A percentile compares a stretch with the other conserved stretches of the same genome.
Conservation (phyloP, 2,113 vertebrate genomes). For the Callipepla californica region DNA sequence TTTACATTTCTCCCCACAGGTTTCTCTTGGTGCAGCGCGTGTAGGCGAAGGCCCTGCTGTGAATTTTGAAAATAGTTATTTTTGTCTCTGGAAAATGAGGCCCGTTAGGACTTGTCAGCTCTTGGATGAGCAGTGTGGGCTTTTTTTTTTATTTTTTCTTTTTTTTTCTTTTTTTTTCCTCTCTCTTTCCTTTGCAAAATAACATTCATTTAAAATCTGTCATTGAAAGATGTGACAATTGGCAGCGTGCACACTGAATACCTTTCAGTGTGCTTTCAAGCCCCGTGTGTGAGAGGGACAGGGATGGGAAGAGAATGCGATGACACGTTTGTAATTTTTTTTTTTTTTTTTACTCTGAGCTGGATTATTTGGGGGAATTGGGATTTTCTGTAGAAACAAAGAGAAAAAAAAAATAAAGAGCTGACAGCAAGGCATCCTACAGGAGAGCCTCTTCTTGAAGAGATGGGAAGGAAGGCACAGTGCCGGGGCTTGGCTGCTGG, state of each 20-base stretch:
- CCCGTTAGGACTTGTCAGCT: slow-evolving; percentile 85
- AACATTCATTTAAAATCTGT: slow-evolving; percentile 74
- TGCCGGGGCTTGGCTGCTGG: background rate
- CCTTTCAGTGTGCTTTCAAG: slow-evolving; percentile 58
- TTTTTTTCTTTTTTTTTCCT: background rate
- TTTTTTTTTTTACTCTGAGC: slow-evolving; percentile 33
- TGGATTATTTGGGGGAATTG: slow-evolving; percentile 59
- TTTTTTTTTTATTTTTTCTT: slow-evolving; percentile 49
- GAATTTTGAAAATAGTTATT: slow-evolving; percentile 89
- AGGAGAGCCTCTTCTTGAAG: slow-evolving; percentile 19
- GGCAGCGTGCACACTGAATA: slow-evolving; percentile 46
- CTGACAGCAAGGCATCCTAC: slow-evolving; percentile 30
- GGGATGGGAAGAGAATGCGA: slow-evolving; percentile 59
- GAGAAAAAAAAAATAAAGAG: background rate
- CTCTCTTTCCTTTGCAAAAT: slow-evolving; percentile 49
- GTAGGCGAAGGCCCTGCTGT: slow-evolving; percentile 86
- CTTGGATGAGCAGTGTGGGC: slow-evolving; percentile 80
- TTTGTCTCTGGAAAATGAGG: slow-evolving; percentile 85
- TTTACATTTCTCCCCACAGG: slow-evolving; percentile 80
- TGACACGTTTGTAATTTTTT: slow-evolving; percentile 43
- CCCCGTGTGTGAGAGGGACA: slow-evolving; percentile 55
- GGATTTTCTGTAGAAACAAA: slow-evolving; percentile 69
- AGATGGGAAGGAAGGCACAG: slow-evolving; percentile 33
- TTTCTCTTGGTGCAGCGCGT: slow-evolving; percentile 81
- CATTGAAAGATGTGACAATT: slow-evolving; percentile 70